Evolutionary conservation across 2,797 vertebrate species (phyloP), one percentile per base, ranked within the genome.

Genomic region (Falco cherrug): DNA sequence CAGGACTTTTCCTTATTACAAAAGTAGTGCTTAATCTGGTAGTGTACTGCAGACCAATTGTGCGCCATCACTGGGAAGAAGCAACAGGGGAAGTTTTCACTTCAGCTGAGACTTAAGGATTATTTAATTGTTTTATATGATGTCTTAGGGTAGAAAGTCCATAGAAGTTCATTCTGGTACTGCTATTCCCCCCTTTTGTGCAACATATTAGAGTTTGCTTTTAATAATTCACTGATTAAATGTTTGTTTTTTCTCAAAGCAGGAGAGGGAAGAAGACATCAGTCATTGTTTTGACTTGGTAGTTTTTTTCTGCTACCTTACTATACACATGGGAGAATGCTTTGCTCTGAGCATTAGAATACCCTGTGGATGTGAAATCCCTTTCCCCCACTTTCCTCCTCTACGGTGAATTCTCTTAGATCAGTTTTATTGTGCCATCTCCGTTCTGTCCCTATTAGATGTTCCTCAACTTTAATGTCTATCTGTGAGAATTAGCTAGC

Each of bases 361-460:
- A 45, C 0, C 0, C 35, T 53, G 7, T 0, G 3, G 35, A 31
- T 35, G 22, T 26, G 53, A 71, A 61, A 76, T 26, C 26, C 11
- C 16, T 67, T 89, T 67, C 11, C 18, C 1, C 0, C 3, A 33
- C 6, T 29, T 47, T 89, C 31, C 33, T 74, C 4, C 43, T 78
- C 37, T 71, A 10, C 15, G 33, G 26, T 63, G 63, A 78, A 48
- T 51, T 18, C 16, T 78, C 28, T 41, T 56, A 60, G 70, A 29
- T 80, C n/a, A 64, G 14, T 74, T 95, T 76, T 82, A 51, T 64
- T 28, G 31, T 64, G 26, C 61, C n/a, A 3, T 60, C 13, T 61
- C 24, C 5, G 1, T 37, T 91, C 65, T 94, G 59, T 70, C 41
- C 29, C 19, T 79, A 1, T 74, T 35, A 96, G 31, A 17, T 50